Evolutionary conservation across 2,113 vertebrate genomes (phyloP).

Genomic region (Thalassoma bifasciatum): DNA sequence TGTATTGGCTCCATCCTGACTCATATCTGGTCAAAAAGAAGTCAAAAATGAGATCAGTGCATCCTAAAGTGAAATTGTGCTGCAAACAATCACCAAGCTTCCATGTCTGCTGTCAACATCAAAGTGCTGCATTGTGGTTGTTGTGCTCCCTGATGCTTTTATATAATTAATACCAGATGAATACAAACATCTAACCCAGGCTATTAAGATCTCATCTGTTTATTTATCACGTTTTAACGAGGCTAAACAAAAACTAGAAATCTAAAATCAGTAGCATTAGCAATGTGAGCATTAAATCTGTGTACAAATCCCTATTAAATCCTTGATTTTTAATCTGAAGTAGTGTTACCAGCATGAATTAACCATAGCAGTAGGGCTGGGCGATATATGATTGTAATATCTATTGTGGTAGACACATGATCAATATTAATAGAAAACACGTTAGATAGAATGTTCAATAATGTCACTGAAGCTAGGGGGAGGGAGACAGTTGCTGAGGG

Average conservation of each 20-base stretch:
- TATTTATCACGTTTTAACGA: neutral
- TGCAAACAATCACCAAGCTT: slow-evolving; percentile 12
- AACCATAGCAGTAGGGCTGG: no score
- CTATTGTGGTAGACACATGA: no score
- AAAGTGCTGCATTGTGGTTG: neutral
- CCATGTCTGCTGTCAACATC: slow-evolving; percentile 23
- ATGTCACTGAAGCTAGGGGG: no score
- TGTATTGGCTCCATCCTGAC: neutral
- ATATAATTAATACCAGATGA: slow-evolving; percentile 15
- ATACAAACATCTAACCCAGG: neutral
- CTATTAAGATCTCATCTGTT: slow-evolving; percentile 2
- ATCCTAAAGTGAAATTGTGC: neutral
- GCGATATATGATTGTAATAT: no score
- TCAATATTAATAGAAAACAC: no score
- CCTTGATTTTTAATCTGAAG: neutral
- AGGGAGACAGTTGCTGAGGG: no score
- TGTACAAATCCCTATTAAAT: neutral
- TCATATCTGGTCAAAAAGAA: no score
- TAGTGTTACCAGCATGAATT: slow-evolving; percentile 34
- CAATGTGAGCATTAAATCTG: neutral
- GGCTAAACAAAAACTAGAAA: neutral
- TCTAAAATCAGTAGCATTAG: neutral
- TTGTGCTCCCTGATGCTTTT: neutral
- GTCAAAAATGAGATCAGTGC: neutral
- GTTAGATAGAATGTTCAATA: no score